Conservation (phyloP, 2,113 vertebrate species). For the Rissa tridactyla region DNA sequence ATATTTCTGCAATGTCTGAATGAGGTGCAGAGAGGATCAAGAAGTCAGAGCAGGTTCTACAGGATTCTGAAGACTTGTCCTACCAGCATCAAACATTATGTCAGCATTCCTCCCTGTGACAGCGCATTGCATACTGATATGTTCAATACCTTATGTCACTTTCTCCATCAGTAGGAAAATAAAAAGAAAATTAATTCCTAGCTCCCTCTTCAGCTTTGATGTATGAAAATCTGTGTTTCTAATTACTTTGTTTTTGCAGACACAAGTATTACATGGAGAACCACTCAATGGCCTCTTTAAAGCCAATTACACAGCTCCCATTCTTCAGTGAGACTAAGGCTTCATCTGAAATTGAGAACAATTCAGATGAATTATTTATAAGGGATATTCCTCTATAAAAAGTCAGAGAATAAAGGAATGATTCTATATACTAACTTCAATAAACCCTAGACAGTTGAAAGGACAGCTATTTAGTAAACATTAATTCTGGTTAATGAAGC, state of each 20-base stretch:
- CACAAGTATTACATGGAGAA: neutral
- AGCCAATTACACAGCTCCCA: neutral
- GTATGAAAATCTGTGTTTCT: neutral
- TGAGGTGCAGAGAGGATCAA: neutral
- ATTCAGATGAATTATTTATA: neutral
- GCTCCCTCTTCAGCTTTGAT: neutral
- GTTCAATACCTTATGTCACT: neutral
- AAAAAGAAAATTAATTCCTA: neutral
- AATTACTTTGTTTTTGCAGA: neutral
- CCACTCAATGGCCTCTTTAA: neutral
- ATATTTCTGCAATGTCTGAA: neutral
- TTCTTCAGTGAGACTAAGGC: neutral
- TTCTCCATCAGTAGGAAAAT: neutral
- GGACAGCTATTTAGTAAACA: neutral
- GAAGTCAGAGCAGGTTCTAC: neutral
- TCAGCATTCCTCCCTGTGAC: rapidly evolving
- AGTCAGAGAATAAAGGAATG: neutral
- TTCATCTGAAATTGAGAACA: neutral
- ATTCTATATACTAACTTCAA: neutral
- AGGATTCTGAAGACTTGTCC: neutral
- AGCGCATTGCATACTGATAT: neutral
- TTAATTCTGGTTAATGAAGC: neutral
- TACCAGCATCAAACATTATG: neutral
- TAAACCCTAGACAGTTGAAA: neutral
- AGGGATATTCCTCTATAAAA: neutral